Base-by-base conservation (phyloP, 1,140 invertebrate species). In the Manduca sexta region DNA sequence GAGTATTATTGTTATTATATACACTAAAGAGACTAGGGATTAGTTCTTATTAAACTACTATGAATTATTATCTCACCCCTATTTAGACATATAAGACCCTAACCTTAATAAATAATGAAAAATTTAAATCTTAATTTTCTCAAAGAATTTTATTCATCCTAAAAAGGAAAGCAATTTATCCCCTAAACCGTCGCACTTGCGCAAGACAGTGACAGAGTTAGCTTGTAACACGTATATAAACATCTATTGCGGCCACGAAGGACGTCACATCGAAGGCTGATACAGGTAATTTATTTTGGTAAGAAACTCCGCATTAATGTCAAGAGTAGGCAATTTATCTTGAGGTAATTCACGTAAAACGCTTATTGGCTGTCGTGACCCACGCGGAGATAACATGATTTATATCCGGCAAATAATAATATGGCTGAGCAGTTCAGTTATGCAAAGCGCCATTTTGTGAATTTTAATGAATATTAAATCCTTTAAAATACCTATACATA, bases 361-460 rank as follows among this genome's bases (percentile, higher is more conserved):
- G 74, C 72, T 75, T 80, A 77, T 80, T 80, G 72, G 76, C 72
- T 77, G 72, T 75, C 72, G 66, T 60, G 39, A 65, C 52, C 66
- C 57, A 68, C 61, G 67, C 60, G 60, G 49, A 70, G 66, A 77
- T 75, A 70, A 65, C 60, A 75, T 74, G 70, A 76, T 73, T 74
- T 76, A 76, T 75, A 64, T n/a, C 63, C 61, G 43, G 39, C 38
- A 38, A 49, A 57, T 68, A 71, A 71, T 71, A 68, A 65, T 68
- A 63, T 58, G 57, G 55, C 8, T 39, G 18, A 15, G 18, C 10
- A n/a, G n/a, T n/a, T n/a, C n/a, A n/a, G n/a, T n/a, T n/a, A n/a
- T n/a, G n/a, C n/a, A n/a, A n/a, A n/a, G n/a, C n/a, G n/a, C n/a
- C n/a, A n/a, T n/a, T n/a, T n/a, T n/a, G n/a, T n/a, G n/a, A n/a